Evolutionary conservation across 1,140 invertebrate genomes (phyloP).

Genomic region (Tetramorium parvispinum): DNA sequence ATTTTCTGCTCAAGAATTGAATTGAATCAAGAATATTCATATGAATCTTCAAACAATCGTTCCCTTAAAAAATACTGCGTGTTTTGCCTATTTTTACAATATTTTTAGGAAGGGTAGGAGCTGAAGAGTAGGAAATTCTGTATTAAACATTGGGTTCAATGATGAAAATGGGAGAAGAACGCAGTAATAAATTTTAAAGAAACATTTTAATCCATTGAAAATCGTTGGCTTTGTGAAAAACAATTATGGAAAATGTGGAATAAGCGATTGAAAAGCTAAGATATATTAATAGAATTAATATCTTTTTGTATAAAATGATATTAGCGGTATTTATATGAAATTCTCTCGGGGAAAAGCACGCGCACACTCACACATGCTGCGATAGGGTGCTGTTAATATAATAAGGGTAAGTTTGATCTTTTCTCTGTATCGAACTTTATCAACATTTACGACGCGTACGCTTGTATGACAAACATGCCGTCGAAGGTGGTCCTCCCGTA

Average conservation of each 20-base stretch:
- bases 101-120: neutral
- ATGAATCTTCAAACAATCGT: neutral
- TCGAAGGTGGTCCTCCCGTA: slow-evolving; percentile 52
- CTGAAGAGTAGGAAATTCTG: neutral
- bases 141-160: neutral
- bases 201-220: neutral
- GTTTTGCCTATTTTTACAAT: neutral
- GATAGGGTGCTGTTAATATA: neutral
- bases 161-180: neutral
- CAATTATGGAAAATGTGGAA: neutral
- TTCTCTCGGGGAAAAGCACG: neutral
- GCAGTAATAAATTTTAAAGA: neutral
- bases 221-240: neutral
- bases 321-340: neutral
- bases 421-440: slow-evolving; percentile 54
- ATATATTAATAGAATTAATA: neutral
- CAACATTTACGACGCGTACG: slow-evolving; percentile 44
- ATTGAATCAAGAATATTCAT: too few relatives aligned
- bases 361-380: neutral
- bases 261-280: neutral
- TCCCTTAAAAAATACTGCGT: neutral
- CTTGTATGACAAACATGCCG: slow-evolving; percentile 45
- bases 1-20: neutral
- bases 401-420: slow-evolving; percentile 2
- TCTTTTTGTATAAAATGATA: neutral